Evolutionary conservation across 2,888 invertebrate species (phyloP).

Genomic region (Drosophila ezoana): DNA sequence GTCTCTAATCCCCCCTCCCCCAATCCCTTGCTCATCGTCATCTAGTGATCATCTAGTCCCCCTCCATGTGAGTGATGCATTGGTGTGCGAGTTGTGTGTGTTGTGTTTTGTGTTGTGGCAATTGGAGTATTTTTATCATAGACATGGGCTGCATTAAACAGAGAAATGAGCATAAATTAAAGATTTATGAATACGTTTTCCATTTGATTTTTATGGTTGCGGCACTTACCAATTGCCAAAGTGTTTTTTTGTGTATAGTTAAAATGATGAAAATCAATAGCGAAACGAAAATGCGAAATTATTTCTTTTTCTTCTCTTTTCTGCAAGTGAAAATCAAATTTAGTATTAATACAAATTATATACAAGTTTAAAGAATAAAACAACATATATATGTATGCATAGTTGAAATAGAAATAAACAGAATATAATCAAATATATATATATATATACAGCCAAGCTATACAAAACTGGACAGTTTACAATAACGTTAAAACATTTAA

Average conservation of each 20-base stretch:
- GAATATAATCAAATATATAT: slow-evolving; percentile 11
- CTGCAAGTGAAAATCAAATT: slow-evolving; percentile 65
- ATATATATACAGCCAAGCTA: slow-evolving; percentile 62
- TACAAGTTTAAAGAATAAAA: background rate
- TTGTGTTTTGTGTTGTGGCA: slow-evolving; percentile 31
- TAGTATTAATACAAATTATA: slow-evolving; percentile 35
- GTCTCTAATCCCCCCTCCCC: slow-evolving; percentile 18
- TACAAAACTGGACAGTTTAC: slow-evolving; percentile 58
- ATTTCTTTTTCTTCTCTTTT: slow-evolving; percentile 80
- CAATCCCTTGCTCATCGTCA: slow-evolving; percentile 1
- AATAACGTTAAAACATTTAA: slow-evolving; percentile 38
- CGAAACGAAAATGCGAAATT: slow-evolving; percentile 64
- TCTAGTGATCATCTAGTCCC: slow-evolving; percentile 11
- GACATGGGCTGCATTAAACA: slow-evolving; percentile 48
- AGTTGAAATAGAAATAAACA: slow-evolving; percentile 14
- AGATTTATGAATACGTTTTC: slow-evolving; percentile 16
- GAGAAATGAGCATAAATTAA: slow-evolving; percentile 23
- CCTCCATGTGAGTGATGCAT: slow-evolving; percentile 54
- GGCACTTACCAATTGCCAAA: slow-evolving; percentile 65
- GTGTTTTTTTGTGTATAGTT: slow-evolving; percentile 23
- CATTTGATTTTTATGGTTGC: background rate
- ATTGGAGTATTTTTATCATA: slow-evolving; percentile 57
- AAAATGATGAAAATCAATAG: slow-evolving; percentile 68
- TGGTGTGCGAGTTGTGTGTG: slow-evolving; percentile 27
- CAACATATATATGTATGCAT: slow-evolving; percentile 12